Evolutionary conservation across 2,888 invertebrate species (phyloP).

Genomic region (Calephelis perditalis): DNA sequence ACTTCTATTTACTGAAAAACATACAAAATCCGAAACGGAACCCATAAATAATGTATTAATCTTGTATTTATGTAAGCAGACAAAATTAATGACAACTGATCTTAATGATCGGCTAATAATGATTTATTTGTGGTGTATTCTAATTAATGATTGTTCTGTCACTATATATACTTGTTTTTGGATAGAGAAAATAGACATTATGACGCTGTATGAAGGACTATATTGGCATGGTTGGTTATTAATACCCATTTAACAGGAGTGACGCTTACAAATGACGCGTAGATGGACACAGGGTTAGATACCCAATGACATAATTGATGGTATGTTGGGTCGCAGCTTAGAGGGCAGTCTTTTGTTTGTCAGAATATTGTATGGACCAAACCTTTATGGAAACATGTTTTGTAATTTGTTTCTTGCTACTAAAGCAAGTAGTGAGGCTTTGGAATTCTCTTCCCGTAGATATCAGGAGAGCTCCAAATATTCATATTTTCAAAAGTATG

Average conservation of each 20-base stretch:
- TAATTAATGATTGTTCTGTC: slow-evolving; percentile 60
- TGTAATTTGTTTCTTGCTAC: too few species aligned
- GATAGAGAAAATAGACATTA: slow-evolving; percentile 13
- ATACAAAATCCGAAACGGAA: neutral
- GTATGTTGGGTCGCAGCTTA: slow-evolving; percentile 39
- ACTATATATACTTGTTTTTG: slow-evolving; percentile 25
- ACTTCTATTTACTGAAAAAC: neutral
- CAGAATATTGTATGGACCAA: neutral
- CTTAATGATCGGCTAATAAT: slow-evolving; percentile 44
- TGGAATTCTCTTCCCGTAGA: too few species aligned
- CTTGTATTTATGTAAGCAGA: slow-evolving; percentile 18
- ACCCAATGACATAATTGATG: slow-evolving; percentile 65
- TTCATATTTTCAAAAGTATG: too few species aligned
- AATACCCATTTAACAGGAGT: slow-evolving; percentile 30
- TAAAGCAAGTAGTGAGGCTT: too few species aligned
- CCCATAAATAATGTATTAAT: neutral
- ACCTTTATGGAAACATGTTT: too few species aligned
- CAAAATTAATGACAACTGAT: slow-evolving; percentile 49
- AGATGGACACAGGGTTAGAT: slow-evolving; percentile 67
- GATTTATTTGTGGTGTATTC: slow-evolving; percentile 56
- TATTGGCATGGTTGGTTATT: slow-evolving; percentile 14
- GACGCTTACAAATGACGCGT: slow-evolving; percentile 62
- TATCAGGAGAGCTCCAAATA: too few species aligned
- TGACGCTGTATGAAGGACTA: slow-evolving; percentile 6
- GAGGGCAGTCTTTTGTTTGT: slow-evolving; percentile 1